Conservation (phyloP, 2,797 vertebrate species). For the Gouania willdenowi region DNA sequence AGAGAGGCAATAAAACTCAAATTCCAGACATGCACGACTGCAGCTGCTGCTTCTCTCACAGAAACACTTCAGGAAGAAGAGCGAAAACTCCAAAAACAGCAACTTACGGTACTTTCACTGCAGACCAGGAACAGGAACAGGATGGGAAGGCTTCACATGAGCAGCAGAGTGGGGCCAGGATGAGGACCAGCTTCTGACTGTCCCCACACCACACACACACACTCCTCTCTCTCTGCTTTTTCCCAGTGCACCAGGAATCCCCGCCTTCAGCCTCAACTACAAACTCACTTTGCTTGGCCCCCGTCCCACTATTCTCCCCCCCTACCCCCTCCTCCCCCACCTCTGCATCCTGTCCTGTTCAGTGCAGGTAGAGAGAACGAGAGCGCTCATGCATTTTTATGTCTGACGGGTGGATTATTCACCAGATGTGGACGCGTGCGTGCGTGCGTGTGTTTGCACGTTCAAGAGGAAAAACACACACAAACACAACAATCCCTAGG, state of each 20-base stretch:
- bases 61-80: too few species aligned
- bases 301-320: neutral
- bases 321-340: neutral
- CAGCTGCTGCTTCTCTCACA: too few species aligned
- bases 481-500: constrained; percentile 41
- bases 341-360: constrained; percentile 47
- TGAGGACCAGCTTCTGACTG: constrained; percentile 31
- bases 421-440: constrained; percentile 27
- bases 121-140: too few species aligned
- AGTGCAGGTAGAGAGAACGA: constrained; percentile 64
- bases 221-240: constrained; percentile 31
- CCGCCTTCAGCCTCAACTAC: constrained; percentile 45
- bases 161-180: constrained; percentile 34
- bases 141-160: too few species aligned
- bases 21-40: constrained; percentile 69
- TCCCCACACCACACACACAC: neutral
- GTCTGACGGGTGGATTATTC: neutral
- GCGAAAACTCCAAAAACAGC: too few species aligned
- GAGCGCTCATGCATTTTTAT: constrained; percentile 33
- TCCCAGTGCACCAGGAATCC: constrained; percentile 41
- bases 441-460: constrained; percentile 22
- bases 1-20: constrained; percentile 69
- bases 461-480: constrained; percentile 16
- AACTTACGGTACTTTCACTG: too few species aligned
- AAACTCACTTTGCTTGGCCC: constrained; percentile 5